Evolutionary conservation across 2,888 invertebrate genomes (phyloP).

Genomic region (Xestobium rufovillosum): DNA sequence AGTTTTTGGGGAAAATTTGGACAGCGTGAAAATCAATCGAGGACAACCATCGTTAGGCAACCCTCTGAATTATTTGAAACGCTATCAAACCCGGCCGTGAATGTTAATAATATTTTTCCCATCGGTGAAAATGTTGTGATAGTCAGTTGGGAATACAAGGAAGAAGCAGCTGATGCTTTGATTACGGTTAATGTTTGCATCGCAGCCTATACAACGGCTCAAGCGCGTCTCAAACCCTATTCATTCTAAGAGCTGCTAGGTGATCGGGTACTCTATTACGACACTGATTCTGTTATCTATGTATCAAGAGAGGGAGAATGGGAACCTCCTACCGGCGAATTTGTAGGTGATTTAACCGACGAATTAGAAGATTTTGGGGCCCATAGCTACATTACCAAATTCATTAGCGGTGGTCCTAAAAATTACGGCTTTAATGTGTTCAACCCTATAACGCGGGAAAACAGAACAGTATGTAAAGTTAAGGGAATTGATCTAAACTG

Average conservation of each 20-base stretch:
- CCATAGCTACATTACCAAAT: constrained; percentile 30
- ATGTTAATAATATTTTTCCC: constrained; percentile 18
- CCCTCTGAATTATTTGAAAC: constrained; percentile 17
- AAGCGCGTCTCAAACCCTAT: constrained; percentile 33
- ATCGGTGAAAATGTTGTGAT: constrained; percentile 11
- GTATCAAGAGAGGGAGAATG: constrained; percentile 27
- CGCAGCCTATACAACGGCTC: constrained; percentile 29
- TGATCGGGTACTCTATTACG: constrained; percentile 32
- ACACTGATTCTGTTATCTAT: constrained; percentile 36
- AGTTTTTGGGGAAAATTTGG: too few species aligned
- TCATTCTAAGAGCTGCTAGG: constrained; percentile 27
- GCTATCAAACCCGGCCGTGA: constrained; percentile 19
- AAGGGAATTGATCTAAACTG: constrained; percentile 4
- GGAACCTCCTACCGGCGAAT: constrained; percentile 30
- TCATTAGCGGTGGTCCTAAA: constrained; percentile 35
- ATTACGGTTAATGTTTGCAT: constrained; percentile 28
- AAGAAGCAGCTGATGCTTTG: constrained; percentile 17
- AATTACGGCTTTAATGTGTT: constrained; percentile 31
- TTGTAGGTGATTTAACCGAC: constrained; percentile 36
- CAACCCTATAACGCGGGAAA: constrained; percentile 5
- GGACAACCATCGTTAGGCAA: constrained; percentile 20
- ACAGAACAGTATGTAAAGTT: constrained; percentile 8
- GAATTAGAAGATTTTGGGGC: constrained; percentile 31
- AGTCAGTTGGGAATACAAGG: constrained; percentile 11
- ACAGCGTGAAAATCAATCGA: constrained; percentile 23